Evolutionary conservation across 2,888 invertebrate genomes (phyloP), one percentile per base, ranked within the genome.

Genomic region (Drosophila quinaria): DNA sequence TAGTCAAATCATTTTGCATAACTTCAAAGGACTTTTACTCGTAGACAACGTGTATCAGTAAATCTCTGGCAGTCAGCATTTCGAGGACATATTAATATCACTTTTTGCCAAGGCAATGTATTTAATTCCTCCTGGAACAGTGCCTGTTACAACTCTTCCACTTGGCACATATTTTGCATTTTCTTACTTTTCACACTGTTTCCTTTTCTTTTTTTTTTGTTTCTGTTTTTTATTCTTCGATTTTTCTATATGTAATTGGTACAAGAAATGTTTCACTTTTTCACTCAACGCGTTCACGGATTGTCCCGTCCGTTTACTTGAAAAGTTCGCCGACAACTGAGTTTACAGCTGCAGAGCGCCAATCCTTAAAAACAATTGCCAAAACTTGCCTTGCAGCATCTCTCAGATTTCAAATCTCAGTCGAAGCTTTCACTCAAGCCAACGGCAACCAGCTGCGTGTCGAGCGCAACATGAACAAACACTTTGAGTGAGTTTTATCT

Each of bases 301-400:
- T 46, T 51, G n/a, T 50, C 47, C 58, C 80, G 84, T 76, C 89
- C 81, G 89, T 63, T 80, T 69, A 71, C 70, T 78, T 72, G 71
- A 80, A 87, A 83, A 71, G 87, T 88, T 80, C 75, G 78, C 78
- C 87, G 78, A 78, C 84, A 83, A 90, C 90, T 86, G 84, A 89
- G 72, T 86, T 67, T 22, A 51, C 61, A 68, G 54, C 62, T 61
- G 55, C 70, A n/a, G 62, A 68, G 58, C 52, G 78, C 17, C 83
- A 78, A 80, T 90, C 90, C 89, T 86, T 90, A 88, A 90, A 80
- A 86, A 83, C 75, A 65, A 31, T 41, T 59, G 70, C 70, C 69
- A 61, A 75, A 75, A 59, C 58, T 33, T 17, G 61, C 42, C 74
- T 37, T 81, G 76, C 90, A 84, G 84, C 84, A 78, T 89, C 83